Base-by-base conservation (phyloP, 2,113 vertebrate species). In the Lota lota region DNA sequence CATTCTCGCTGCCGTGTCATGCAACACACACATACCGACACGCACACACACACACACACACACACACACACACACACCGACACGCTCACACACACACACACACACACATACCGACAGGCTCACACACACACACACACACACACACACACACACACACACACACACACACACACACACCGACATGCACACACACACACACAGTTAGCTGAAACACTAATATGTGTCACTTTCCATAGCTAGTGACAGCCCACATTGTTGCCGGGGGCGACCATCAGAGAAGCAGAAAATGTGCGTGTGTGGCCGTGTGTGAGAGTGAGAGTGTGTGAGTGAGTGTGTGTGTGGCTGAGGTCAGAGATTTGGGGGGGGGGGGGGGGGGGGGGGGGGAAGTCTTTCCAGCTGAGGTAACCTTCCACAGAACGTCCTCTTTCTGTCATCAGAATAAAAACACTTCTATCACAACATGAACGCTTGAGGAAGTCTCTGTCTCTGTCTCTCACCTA, bases 181-280 rank as follows among this genome's bases (percentile, higher is more conserved):
- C 36, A 40, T 5, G 4, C 21, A 22, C 19, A 14, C 59, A 36
- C 74, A 77, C 76, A 74, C 77, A 69, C 84, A 81, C 33, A 69
- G 28, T 86, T 79, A 87, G 79, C 83, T 79, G 78, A 85, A 69
- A 33, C 64, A 60, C 21, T 51, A 81, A 63, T n/a, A n/a, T 75
- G 73, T 86, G 86, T 83, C 79, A 73, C 69, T 85, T 83, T 84
- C 80, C 71, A 33, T 33, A 4, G 28, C 28, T 5, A 33, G 4
- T 33, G 28, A 33, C 28, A 33, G 28, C 28, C 24, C 28, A 33
- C 28, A 33, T 33, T 33, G 28, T 33, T 33, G 28, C 28, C 28
- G 28, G 28, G 28, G 28, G 28, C 28, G 7, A 33, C 28, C 28
- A 33, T 4, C 28, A 6, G 28, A 33, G 28, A 33, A 33, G 28